These are phyloP conservation scores for Telmatherina bonti DNA, from an alignment of 2,797 vertebrate species.

Conservation along the genomic window DNA sequence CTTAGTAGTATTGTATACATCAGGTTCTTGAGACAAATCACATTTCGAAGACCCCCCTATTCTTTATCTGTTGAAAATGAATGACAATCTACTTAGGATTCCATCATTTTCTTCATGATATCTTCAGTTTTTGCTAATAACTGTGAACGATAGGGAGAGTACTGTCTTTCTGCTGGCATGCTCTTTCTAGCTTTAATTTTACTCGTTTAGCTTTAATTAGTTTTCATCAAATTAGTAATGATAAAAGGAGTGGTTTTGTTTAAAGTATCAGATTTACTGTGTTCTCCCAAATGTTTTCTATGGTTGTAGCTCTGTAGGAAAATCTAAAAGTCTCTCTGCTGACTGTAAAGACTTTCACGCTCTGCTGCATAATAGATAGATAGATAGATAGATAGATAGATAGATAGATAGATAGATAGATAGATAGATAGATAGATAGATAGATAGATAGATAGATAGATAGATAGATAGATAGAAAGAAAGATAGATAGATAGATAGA, in stretches of 20 bases:
- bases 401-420: conserved; percentile 32
- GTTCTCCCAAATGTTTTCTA: too few relatives aligned
- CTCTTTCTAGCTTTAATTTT: not conserved
- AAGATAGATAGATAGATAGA: too few relatives aligned
- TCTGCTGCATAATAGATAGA: not conserved
- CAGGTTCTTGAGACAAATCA: too few relatives aligned
- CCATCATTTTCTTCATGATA: not conserved
- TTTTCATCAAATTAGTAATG: not conserved
- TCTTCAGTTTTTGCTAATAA: not conserved
- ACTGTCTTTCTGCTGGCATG: not conserved
- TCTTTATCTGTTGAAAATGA: not conserved
- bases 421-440: conserved; percentile 31
- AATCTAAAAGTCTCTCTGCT: not conserved
- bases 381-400: conserved; percentile 36
- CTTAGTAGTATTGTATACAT: too few relatives aligned
- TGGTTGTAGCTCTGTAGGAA: too few relatives aligned
- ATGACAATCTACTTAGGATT: not conserved
- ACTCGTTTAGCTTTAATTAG: not conserved
- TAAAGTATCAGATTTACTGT: not conserved
- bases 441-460: conserved; percentile 29
- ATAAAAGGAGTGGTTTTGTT: not conserved
- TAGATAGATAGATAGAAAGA: conserved; percentile 18
- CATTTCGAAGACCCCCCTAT: too few relatives aligned
- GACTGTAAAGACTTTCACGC: not conserved
- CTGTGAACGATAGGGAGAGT: not conserved